Conservation (phyloP, 2,888 invertebrate species). For the Zhuqinia jingwanae region DNA sequence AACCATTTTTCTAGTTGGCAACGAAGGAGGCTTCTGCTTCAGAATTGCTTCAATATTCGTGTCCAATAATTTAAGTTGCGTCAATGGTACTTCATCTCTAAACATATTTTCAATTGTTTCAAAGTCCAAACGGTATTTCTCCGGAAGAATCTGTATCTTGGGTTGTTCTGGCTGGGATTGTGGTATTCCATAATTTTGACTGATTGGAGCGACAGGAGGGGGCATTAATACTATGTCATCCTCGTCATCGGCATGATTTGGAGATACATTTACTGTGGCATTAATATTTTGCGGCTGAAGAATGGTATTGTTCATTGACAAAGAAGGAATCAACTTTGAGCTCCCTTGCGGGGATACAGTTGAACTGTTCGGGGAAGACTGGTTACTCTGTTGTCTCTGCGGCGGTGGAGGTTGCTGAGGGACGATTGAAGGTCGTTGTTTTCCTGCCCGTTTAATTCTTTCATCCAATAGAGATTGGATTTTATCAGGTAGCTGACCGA, state of each 20-base stretch:
- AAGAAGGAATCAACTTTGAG: conserved; percentile 56
- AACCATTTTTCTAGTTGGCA: conserved; percentile 54
- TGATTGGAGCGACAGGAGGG: conserved; percentile 40
- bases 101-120: conserved; percentile 77
- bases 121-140: conserved; percentile 78
- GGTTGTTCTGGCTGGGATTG: conserved; percentile 54
- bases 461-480: conserved; percentile 97
- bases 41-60: conserved; percentile 75
- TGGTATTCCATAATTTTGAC: conserved; percentile 32
- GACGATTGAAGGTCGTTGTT: conserved; percentile 80
- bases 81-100: conserved; percentile 74
- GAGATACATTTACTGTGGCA: conserved; percentile 24
- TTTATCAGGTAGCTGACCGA: conserved; percentile 96
- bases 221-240: conserved; percentile 51
- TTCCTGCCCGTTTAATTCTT: conserved; percentile 94
- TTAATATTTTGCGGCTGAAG: conserved; percentile 69
- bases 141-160: conserved; percentile 68
- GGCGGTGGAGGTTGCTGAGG: conserved; percentile 81
- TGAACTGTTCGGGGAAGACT: conserved; percentile 40
- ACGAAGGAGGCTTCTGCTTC: conserved; percentile 57
- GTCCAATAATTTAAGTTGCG: conserved; percentile 75
- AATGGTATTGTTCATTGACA: conserved; percentile 43
- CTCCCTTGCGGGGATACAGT: conserved; percentile 56
- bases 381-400: conserved; percentile 68
- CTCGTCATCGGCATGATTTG: conserved; percentile 36